Base-by-base conservation (phyloP, 2,113 vertebrate genomes). In the Galeopterus variegatus region DNA sequence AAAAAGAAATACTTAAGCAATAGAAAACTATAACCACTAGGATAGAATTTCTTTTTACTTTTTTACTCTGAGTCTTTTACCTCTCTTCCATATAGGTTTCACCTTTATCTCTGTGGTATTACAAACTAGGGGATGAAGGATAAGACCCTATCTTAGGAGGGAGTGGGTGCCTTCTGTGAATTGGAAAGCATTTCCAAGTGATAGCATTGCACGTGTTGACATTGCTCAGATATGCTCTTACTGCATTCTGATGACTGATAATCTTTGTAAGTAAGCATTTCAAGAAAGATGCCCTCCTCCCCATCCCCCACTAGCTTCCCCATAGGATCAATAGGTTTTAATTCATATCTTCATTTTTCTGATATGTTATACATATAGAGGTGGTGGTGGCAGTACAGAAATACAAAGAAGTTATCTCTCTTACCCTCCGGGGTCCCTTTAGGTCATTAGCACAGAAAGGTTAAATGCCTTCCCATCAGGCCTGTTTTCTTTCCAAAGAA, bases 331-430 rank as follows among this genome's bases (percentile, higher is more conserved):
- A 1, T 64, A 82, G 45, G 15, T 70, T 97, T 96, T 45, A 92
- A 86, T 11, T 94, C 14, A 3, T 67, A n/a, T 69, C 64, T 94
- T 92, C 24, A 56, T 94, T 96, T 94, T 90, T 58, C 69, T 90
- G 24, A 31, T 80, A 28, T 33, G 24, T 41, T 79, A 56, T 8
- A 82, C 82, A 73, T 33, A 60, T 18, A 85, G 54, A 8, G 36
- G 93, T n/a, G 65, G 9, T 62, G 12, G 26, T 80, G 18, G 80
- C 64, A 86, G 77, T 94, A 54, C 24, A 79, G 36, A 96, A 80
- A 87, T 56, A 79, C 75, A 58, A 72, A 80, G 56, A 80, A 10
- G 65, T 93, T 67, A 41, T 67, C n/a, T 79, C 62, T 58, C 45
- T 72, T 94, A 41, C 15, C 54, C 28, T 75, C 4, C 56, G 26